phyloP scores from a whole-genome alignment of 2,797 vertebrate species.

The Pseudochirops cupreus region DNA sequence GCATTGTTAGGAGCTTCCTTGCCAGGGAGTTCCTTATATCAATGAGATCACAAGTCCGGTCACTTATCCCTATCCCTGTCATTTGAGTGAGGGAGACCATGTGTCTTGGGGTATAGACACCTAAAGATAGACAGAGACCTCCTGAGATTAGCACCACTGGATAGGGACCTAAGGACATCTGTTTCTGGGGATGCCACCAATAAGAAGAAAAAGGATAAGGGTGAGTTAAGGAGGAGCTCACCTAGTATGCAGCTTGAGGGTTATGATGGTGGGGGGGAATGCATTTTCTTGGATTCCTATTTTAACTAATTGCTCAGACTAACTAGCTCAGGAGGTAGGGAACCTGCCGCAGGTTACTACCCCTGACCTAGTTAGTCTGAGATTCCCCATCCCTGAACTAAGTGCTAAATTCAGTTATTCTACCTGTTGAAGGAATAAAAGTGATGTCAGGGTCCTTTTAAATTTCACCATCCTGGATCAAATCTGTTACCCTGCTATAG shows the following conservation, averaged over 20 bases:
- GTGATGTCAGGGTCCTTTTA: not conserved
- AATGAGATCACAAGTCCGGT: not conserved
- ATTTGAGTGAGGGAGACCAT: not conserved
- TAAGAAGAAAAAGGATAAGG: not conserved
- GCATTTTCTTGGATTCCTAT: not conserved
- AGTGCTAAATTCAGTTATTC: not conserved
- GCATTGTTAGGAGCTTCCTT: too few relatives aligned
- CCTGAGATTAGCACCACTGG: not conserved
- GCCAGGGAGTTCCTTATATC: not conserved
- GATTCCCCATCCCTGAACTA: too few relatives aligned
- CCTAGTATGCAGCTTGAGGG: not conserved
- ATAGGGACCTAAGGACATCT: not conserved
- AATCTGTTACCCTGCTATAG: not conserved
- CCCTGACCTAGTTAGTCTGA: too few relatives aligned
- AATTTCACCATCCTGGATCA: not conserved
- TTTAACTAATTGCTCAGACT: not conserved
- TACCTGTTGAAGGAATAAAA: not conserved
- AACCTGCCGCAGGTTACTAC: too few relatives aligned
- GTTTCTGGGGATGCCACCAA: not conserved
- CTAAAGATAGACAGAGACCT: not conserved
- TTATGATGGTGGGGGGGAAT: not conserved
- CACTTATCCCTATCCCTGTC: not conserved
- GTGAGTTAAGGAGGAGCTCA: not conserved
- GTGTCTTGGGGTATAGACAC: not conserved
- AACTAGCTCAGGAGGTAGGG: not conserved